These are phyloP conservation scores for Eueremaeus valkanovi DNA, from an alignment of 2,888 invertebrate species.

Conservation along the genomic window DNA sequence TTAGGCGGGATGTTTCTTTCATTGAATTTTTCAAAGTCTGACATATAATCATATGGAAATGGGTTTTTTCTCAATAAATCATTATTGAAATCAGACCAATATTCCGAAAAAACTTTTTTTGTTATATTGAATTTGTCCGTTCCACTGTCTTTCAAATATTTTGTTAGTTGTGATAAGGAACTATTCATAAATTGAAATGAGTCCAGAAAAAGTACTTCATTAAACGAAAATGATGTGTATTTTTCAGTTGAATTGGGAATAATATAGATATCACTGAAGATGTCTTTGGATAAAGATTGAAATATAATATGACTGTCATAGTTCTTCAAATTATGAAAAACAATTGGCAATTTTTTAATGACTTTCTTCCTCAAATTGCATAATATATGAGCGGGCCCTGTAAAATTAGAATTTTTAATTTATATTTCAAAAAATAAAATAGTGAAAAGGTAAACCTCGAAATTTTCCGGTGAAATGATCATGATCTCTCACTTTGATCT, in stretches of 20 bases:
- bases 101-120: constrained; percentile 41
- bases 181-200: constrained; percentile 43
- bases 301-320: constrained; percentile 21
- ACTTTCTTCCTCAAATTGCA: not conserved
- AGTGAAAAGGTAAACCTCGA: too few relatives aligned
- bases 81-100: constrained; percentile 39
- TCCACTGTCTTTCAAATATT: constrained; percentile 43
- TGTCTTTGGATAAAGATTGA: not conserved
- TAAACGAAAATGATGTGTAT: constrained; percentile 44
- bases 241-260: constrained; percentile 47
- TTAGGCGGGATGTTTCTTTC: constrained; percentile 48
- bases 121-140: constrained; percentile 25
- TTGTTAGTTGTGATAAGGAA: constrained; percentile 41
- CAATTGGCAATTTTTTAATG: not conserved
- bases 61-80: constrained; percentile 47
- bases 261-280: constrained; percentile 36
- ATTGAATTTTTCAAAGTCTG: constrained; percentile 46
- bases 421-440: too few relatives aligned
- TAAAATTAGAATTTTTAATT: too few relatives aligned
- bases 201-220: constrained; percentile 47
- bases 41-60: constrained; percentile 50
- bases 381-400: not conserved
- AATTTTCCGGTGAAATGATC: not conserved
- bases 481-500: not conserved
- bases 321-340: constrained; percentile 18